These are phyloP conservation scores for Cochlearius cochlearius DNA, from an alignment of 2,113 vertebrate genomes.

Conservation along the genomic window DNA sequence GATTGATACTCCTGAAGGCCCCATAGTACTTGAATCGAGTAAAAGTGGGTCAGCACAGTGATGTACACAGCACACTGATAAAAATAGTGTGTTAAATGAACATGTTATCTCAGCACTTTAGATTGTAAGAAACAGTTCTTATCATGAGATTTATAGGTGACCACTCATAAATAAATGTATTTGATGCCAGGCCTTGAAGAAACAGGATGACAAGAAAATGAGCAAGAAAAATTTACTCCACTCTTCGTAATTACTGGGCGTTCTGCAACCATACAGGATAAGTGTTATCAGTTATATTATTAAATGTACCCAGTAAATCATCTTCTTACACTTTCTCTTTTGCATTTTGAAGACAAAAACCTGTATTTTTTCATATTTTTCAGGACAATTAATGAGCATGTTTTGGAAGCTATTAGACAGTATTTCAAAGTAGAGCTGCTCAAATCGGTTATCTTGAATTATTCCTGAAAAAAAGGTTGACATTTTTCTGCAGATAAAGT, in stretches of 20 bases:
- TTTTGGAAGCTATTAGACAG: neutral
- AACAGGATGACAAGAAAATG: neutral
- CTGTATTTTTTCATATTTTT: neutral
- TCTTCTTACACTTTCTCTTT: neutral
- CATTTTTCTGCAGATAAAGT: neutral
- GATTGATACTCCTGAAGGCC: neutral
- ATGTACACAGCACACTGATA: neutral
- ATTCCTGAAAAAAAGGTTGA: neutral
- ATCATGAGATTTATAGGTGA: neutral
- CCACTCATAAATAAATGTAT: neutral
- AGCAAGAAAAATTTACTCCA: neutral
- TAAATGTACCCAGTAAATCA: neutral
- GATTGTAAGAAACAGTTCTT: neutral
- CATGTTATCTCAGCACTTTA: neutral
- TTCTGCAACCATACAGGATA: neutral
- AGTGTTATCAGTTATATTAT: neutral
- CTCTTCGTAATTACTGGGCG: neutral
- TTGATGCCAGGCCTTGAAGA: neutral
- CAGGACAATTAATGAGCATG: neutral
- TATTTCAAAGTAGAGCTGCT: neutral
- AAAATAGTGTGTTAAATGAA: neutral
- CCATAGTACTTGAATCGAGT: neutral
- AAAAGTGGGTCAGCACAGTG: neutral
- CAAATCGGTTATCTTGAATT: neutral
- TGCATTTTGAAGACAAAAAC: neutral